A percentile compares a stretch with the other conserved stretches of the same genome.
Conservation (phyloP, 2,113 vertebrate species). For the Connochaetes taurinus region DNA sequence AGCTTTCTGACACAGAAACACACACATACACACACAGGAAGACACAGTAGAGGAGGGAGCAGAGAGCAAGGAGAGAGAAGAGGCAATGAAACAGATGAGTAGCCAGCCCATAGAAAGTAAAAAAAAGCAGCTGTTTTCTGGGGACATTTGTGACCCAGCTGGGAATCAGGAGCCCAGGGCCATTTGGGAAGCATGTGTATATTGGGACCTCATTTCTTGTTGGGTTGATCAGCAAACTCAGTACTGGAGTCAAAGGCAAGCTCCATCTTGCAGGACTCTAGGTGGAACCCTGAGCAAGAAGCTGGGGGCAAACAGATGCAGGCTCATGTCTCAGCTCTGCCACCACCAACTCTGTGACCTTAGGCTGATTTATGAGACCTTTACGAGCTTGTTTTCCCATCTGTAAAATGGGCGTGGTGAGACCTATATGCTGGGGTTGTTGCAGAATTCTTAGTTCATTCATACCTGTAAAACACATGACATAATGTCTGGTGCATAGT, state of each 20-base stretch:
- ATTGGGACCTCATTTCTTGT: neutral
- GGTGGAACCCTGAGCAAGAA: neutral
- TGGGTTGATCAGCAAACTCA: neutral
- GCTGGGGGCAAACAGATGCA: neutral
- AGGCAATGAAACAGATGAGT: neutral
- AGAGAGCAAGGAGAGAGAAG: neutral
- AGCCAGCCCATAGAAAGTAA: neutral
- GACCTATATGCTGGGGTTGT: neutral
- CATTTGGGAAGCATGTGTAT: conserved; percentile 16
- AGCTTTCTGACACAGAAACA: neutral
- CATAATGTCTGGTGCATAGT: neutral
- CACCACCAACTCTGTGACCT: neutral
- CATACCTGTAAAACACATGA: neutral
- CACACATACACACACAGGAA: neutral
- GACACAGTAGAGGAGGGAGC: neutral
- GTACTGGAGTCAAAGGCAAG: neutral
- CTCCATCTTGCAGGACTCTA: neutral
- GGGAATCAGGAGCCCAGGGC: neutral
- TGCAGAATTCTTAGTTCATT: neutral
- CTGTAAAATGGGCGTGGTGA: conserved; percentile 12
- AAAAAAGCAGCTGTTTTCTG: neutral
- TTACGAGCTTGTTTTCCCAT: neutral
- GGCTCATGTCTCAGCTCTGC: neutral
- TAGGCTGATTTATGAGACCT: neutral
- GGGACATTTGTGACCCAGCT: neutral